Base-by-base conservation (phyloP, 2,888 invertebrate genomes). In the Caenorhabditis becei region DNA sequence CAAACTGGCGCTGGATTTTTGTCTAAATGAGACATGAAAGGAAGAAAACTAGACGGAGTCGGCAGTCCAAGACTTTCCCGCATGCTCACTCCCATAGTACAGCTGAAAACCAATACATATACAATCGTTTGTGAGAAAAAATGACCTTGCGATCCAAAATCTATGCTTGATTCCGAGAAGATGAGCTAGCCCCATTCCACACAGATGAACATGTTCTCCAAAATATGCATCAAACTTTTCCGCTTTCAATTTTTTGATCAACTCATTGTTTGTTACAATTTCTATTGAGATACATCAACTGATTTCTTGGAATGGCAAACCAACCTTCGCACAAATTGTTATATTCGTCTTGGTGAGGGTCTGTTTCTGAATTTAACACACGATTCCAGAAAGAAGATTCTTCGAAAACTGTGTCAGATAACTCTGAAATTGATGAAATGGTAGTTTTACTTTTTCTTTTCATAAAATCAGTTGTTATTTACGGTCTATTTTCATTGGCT, bases 171-270 rank as follows among this genome's bases (percentile, higher is more conserved):
- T 86, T 11, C 69, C 80, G 10, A 87, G 49, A 28, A 81, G 26
- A 26, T 86, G 82, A 10, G 80, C 79, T 49, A 88, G 37, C 14
- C 81, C 86, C 67, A 75, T 61, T 47, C 87, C 87, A 65, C 86
- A 87, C 0, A 82, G 49, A 62, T 83, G 78, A 16, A 87, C 62
- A 51, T 86, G 86, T 37, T 88, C 88, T 20, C 79, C 80, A 18
- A 88, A 82, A 58, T 78, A 79, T 18, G 86, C 88, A 56, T 88
- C 88, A 23, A 88, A 88, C 14, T 86, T 85, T 51, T 84, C 83
- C 0, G 59, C 70, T n/a, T 74, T 66, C 51, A 87, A 65, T 61
- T 85, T 51, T 2, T 80, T 65, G 23, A 87, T 80, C 1, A 83
- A 26, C 18, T 77, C 67, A 4, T 75, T 75, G 18, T 77, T 75